These are phyloP conservation scores for Xylota sylvarum DNA, from an alignment of 2,888 invertebrate species.

Conservation along the genomic window DNA sequence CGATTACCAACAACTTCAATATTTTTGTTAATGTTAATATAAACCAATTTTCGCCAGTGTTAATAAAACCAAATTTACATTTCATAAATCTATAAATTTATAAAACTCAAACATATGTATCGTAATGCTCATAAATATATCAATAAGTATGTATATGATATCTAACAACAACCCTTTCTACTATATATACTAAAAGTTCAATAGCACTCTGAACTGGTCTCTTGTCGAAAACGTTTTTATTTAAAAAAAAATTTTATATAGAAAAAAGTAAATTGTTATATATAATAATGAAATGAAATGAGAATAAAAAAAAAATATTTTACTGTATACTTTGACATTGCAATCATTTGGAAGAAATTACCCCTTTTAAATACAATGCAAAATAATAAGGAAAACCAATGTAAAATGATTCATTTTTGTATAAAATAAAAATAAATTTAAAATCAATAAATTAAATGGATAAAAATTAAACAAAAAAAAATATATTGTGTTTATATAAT, in stretches of 20 bases:
- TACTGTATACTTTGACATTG: constrained; percentile 70
- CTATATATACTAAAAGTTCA: background rate
- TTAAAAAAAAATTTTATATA: constrained; percentile 25
- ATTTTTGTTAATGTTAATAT: no score
- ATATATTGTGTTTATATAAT: constrained; percentile 34
- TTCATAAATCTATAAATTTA: background rate
- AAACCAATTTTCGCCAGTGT: background rate
- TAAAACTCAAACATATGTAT: background rate
- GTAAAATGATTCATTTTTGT: constrained; percentile 41
- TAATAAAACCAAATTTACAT: background rate
- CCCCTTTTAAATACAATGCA: constrained; percentile 55
- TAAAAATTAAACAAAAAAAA: constrained; percentile 36
- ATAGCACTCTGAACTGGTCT: constrained; percentile 23
- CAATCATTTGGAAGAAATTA: constrained; percentile 72
- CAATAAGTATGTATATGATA: background rate
- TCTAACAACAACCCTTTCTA: background rate
- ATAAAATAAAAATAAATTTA: constrained; percentile 45
- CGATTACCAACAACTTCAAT: no score
- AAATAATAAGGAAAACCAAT: constrained; percentile 57
- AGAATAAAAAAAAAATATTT: constrained; percentile 70
- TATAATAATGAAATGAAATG: constrained; percentile 60
- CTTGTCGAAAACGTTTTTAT: constrained; percentile 68
- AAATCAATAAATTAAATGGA: constrained; percentile 19
- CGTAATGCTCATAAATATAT: background rate
- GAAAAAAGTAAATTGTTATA: constrained; percentile 48